These are phyloP conservation scores for Girardinus metallicus DNA, from an alignment of 2,797 vertebrate species.

Conservation along the genomic window DNA sequence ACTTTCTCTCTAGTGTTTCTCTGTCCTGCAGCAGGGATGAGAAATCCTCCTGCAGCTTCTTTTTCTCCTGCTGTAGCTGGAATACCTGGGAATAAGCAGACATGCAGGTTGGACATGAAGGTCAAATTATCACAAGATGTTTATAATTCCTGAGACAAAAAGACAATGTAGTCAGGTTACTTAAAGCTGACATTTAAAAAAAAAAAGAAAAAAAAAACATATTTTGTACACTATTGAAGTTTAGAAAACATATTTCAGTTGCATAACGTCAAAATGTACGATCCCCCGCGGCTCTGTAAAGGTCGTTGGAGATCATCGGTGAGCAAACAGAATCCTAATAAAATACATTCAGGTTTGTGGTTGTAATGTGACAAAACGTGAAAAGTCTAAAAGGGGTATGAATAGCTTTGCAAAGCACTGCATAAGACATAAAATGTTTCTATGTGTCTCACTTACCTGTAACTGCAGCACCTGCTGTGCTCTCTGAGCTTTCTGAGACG, in stretches of 20 bases:
- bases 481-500: slow-evolving; percentile 89
- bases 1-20: slow-evolving; percentile 90
- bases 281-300: neutral
- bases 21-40: slow-evolving; percentile 93
- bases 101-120: slow-evolving; percentile 3
- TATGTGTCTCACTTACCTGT: slow-evolving; percentile 73
- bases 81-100: slow-evolving; percentile 79
- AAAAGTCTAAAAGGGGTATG: neutral
- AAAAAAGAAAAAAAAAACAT: no score
- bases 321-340: neutral
- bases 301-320: neutral
- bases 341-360: neutral
- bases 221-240: neutral
- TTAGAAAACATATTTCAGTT: neutral
- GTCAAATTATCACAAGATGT: neutral
- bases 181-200: neutral
- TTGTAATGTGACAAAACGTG: neutral
- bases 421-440: neutral
- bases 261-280: neutral
- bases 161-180: neutral
- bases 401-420: neutral
- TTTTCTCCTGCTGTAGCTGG: slow-evolving; percentile 97
- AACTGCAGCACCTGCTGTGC: slow-evolving; percentile 95
- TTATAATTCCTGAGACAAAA: neutral
- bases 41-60: slow-evolving; percentile 96